Base-by-base conservation (phyloP, 2,888 invertebrate species). In the Pandemis cinnamomeana region DNA sequence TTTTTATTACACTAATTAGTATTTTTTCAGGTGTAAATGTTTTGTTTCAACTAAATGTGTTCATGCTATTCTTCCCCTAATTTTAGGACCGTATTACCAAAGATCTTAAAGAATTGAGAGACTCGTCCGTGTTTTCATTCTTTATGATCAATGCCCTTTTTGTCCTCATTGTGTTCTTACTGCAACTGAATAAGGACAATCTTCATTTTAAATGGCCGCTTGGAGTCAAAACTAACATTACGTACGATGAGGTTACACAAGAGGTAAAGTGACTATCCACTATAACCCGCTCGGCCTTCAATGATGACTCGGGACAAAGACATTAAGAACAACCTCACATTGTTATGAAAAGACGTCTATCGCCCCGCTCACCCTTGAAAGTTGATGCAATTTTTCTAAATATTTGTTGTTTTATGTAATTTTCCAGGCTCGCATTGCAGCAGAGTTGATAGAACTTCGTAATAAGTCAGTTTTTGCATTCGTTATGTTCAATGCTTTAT, bases 401-500 rank as follows among this genome's bases (percentile, higher is more conserved):
- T 78, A 79, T 86, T 83, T 85, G 85, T 87, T 91, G 83, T 91
- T 91, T 92, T 94, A 88, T 92, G 87, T 88, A 87, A 87, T 91
- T 92, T 95, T 95, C 93, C 96, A 98, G 98, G 97, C 96, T 90
- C 96, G 98, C 90, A 97, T 98, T 88, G 98, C 98, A 87, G 95
- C 95, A 86, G 98, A 99, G 94, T 96, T 99, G 93, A 96, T 98
- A 90, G 99, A 99, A 90, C 96, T 99, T 89, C 96, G 99, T 89
- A 99, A 99, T 96, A 98, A 99, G 94, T 98, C 98, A 87, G 98
- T 98, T 88, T 98, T 99, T 95, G 98, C 98, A 90, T 99, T 99
- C 96, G 97, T 99, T 95, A 99, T 99, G 99, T 97, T 99, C 96
- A 99, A 99, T 96, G 98, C 99, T 93, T 96, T 99, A 90, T 99